Percentiles rank a stretch among this genome's conserved stretches.
Conservation (phyloP, 2,797 vertebrate genomes). For the Xyrichtys novacula region DNA sequence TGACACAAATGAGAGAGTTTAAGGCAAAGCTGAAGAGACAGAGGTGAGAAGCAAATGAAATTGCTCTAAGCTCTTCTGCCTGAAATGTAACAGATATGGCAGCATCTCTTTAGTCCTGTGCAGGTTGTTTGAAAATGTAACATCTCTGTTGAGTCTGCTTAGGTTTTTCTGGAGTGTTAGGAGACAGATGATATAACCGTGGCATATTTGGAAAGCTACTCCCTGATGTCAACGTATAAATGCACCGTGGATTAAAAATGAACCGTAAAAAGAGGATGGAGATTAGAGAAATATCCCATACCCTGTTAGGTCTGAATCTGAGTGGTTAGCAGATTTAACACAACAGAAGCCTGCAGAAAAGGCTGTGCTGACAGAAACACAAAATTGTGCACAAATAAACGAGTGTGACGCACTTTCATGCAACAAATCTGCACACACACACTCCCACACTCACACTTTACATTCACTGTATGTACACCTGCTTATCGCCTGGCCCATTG, state of each 20-base stretch:
- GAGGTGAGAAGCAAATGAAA: no score
- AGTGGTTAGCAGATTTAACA: constrained; percentile 49
- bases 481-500: constrained; percentile 60
- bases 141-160: constrained; percentile 53
- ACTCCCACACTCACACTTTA: constrained; percentile 31
- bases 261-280: constrained; percentile 59
- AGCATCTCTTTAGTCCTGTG: constrained; percentile 9
- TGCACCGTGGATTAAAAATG: constrained; percentile 38
- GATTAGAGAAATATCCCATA: constrained; percentile 36
- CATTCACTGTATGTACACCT: constrained; percentile 66
- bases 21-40: no score
- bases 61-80: background rate
- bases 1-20: no score
- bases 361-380: constrained; percentile 59
- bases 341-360: constrained; percentile 41
- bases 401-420: constrained; percentile 12
- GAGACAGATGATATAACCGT: constrained; percentile 62
- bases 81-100: constrained; percentile 22
- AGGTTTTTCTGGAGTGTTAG: constrained; percentile 40
- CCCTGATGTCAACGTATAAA: constrained; percentile 38
- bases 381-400: constrained; percentile 38
- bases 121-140: constrained; percentile 22
- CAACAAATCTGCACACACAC: constrained; percentile 43
- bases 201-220: constrained; percentile 52
- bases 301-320: constrained; percentile 46